Base-by-base conservation (phyloP, 2,113 vertebrate species). In the Paralichthys olivaceus region DNA sequence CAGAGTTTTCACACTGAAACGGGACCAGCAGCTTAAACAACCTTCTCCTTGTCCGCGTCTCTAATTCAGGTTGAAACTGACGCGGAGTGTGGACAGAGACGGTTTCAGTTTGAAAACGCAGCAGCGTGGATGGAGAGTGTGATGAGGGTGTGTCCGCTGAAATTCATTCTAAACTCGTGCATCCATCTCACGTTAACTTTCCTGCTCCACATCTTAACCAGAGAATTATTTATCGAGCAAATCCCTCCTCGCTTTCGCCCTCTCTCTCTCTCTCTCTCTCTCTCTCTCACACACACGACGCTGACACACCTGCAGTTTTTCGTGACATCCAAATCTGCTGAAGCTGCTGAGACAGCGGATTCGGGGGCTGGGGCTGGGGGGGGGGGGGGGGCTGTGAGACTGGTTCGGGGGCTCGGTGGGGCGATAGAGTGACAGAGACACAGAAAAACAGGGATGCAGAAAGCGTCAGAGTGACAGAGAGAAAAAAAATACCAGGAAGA, bases 321-420 rank as follows among this genome's bases (percentile, higher is more conserved):
- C 68, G 69, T 81, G 80, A 85, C 86, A 90, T 89, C 83, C 84
- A 84, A 81, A 88, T 90, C 75, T 82, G 79, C 72, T 60, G 64
- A 84, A 88, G 90, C 81, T 90, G 91, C 92, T 93, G 90, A 90
- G 69, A 67, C 73, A 79, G 89, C 73, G 80, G 87, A 83, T 91
- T 85, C 32, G 34, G 6, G 19, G 20, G 40, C 2, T 15, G 17
- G 45, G 15, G 15, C 3, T 4, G 15, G 59, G 13, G 5, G 34
- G 22, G 34, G 4, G 22, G 4, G 5, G n/a, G 70, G 49, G 72
- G 57, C 8, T 67, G 54, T 0, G 29, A 65, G 69, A 71, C 82
- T 75, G 74, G 78, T 57, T 61, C 13, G 2, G 74, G 34, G 75
- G 67, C 62, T 57, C 69, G 65, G 34, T 17, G 72, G 70, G 75